Base-by-base conservation (phyloP, 2,888 invertebrate genomes). In the Ypsolopha sequella region DNA sequence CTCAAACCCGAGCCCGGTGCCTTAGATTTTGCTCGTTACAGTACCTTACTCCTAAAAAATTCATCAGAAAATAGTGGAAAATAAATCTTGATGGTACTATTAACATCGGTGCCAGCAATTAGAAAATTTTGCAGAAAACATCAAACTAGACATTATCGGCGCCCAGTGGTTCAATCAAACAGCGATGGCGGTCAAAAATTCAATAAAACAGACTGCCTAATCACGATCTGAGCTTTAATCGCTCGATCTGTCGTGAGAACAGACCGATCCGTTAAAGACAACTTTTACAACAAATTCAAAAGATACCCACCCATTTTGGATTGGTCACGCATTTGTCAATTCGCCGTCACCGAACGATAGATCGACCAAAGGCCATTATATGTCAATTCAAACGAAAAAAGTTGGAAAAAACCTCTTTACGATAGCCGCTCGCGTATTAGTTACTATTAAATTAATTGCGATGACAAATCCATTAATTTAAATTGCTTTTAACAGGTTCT, bases 321-420 rank as follows among this genome's bases (percentile, higher is more conserved):
- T 86, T 86, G 78, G 86, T 79, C 84, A 85, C 81, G 84, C 85
- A 80, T 86, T 85, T 80, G 82, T 86, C 84, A 84, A 85, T 85
- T 73, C 67, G 65, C 74, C 75, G 79, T 85, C 82, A 76, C 76
- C 73, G 73, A 66, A 64, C 66, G 63, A 72, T 69, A 76, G 70
- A 78, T 75, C 75, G 73, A 69, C 71, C 68, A 63, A 63, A 67
- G 68, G 75, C 77, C 70, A 82, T 84, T 84, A 76, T 49, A 78
- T 82, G 84, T 82, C 84, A 81, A 80, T 81, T 84, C 80, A 66
- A 67, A 66, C 68, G 72, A 73, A 73, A 72, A 71, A 24, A 24
- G 4, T 3, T 24, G 24, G 24, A 24, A 24, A 24, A 24, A 56
- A 56, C 56, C 70, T 76, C 80, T 81, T 80, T 80, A 68, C 75